Evolutionary conservation across 2,888 invertebrate species (phyloP).

Genomic region (Melikaiella ostensackeni): DNA sequence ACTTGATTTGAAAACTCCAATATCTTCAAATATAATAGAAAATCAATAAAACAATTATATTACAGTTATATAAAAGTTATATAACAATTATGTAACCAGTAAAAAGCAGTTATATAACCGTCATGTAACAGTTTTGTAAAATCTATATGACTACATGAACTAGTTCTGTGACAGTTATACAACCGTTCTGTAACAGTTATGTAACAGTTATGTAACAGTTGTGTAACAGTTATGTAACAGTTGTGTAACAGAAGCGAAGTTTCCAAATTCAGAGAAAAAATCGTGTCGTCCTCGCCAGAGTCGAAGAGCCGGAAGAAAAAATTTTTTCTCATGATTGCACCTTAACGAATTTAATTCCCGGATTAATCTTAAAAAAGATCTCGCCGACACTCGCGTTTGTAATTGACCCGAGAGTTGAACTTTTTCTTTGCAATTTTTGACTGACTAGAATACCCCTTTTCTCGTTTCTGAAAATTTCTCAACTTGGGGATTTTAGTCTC

Average conservation of each 20-base stretch:
- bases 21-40: neutral
- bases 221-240: neutral
- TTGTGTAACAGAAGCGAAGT: neutral
- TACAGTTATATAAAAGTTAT: neutral
- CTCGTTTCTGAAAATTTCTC: slow-evolving; percentile 9
- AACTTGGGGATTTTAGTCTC: slow-evolving; percentile 3
- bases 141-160: no score
- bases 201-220: neutral
- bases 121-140: neutral
- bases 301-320: neutral
- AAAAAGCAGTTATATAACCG: neutral
- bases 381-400: slow-evolving; percentile 10
- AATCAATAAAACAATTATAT: neutral
- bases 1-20: slow-evolving; percentile 1
- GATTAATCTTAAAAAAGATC: slow-evolving; percentile 17
- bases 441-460: slow-evolving; percentile 23
- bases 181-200: neutral
- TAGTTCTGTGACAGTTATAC: neutral
- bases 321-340: slow-evolving; percentile 5
- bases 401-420: neutral
- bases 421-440: slow-evolving; percentile 39
- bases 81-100: neutral
- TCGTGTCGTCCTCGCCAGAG: neutral
- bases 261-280: neutral
- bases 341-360: slow-evolving; percentile 25